Base-by-base conservation (phyloP, 2,888 invertebrate species). In the Limulus polyphemus region DNA sequence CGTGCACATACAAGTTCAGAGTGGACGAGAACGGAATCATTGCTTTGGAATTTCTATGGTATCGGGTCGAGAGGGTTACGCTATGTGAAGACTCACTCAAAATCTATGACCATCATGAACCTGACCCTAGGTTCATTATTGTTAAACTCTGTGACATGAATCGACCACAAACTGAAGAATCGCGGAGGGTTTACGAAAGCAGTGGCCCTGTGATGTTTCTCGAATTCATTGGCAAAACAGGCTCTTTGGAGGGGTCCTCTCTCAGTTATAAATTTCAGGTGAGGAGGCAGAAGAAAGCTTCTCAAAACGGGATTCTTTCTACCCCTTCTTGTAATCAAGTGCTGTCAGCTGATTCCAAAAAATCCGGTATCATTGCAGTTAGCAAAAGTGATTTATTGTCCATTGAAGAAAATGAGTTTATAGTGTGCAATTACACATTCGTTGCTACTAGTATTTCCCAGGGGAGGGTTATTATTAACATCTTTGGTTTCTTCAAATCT, bases 241-340 rank as follows among this genome's bases (percentile, higher is more conserved):
- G 93, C 32, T 90, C 90, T 69, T 91, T 92, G 71, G 90, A 90
- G 65, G 92, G 91, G 81, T 90, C 90, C n/a, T 91, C 91, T 0
- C 80, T 93, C 14, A 67, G 68, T 49, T 69, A 69, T 51, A 64
- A 62, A 17, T 69, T 69, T 55, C 64, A 69, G 55, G 69, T 69
- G 11, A 67, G 66, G 60, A 65, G 65, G 14, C 62, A 67, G 12
- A 62, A 64, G 0, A 65, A 62, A 16, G 62, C 63, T 11, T 62
- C 65, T 16, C 60, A 64, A 16, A 64, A 63, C 60, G 65, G 63
- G 49, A 63, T 62, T 3, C 65, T 62, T 55, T 58, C 52, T 56
- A 57, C 49, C 32, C 47, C 54, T 46, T 62, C 63, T 16, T 68
- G 68, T 52, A 67, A 60, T 46, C 60, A 62, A 46, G 59, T 64